These are phyloP conservation scores for Tipula unca DNA, from an alignment of 2,888 invertebrate genomes.

Conservation along the genomic window DNA sequence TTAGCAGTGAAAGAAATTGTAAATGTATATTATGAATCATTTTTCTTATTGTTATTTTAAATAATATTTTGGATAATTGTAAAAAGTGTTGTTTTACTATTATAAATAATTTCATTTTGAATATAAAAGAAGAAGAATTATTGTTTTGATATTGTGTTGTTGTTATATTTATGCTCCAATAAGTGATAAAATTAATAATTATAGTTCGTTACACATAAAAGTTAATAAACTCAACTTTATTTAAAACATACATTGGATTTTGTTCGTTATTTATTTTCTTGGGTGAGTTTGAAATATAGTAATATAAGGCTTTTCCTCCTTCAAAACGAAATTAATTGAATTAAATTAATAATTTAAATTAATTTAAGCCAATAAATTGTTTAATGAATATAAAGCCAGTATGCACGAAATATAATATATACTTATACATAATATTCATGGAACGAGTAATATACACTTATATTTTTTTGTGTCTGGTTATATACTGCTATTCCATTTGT, in stretches of 20 bases:
- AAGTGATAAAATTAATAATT: neutral
- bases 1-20: neutral
- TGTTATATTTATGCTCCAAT: neutral
- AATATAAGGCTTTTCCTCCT: neutral
- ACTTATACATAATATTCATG: neutral
- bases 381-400: neutral
- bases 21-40: neutral
- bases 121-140: neutral
- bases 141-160: neutral
- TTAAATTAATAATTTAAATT: neutral
- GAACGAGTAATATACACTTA: neutral
- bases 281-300: neutral
- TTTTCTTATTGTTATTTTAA: neutral
- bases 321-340: neutral
- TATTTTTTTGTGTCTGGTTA: neutral
- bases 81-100: neutral
- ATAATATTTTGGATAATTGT: neutral
- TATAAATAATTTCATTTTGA: neutral
- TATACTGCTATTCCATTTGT: neutral
- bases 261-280: neutral
- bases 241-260: neutral
- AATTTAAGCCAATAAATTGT: constrained; percentile 15
- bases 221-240: neutral
- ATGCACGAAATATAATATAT: neutral
- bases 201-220: neutral